Evolutionary conservation across 2,888 invertebrate species (phyloP).

Genomic region (Mesoligia furuncula): DNA sequence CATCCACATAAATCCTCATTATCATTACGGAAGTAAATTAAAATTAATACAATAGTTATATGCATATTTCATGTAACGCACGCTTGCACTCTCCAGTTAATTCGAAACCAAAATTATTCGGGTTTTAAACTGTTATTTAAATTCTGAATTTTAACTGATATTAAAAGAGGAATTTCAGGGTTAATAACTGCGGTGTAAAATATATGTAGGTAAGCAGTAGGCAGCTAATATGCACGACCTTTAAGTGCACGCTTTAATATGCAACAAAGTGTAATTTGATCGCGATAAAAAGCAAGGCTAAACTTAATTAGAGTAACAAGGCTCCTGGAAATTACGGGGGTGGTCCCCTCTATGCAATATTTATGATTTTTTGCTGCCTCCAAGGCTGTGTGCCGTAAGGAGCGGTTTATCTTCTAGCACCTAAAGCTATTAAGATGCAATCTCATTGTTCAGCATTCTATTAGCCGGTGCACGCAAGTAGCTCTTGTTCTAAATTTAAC

Average conservation of each 20-base stretch:
- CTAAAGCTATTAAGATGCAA: slow-evolving; percentile 82
- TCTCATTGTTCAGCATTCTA: slow-evolving; percentile 75
- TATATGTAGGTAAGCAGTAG: slow-evolving; percentile 36
- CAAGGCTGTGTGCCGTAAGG: slow-evolving; percentile 53
- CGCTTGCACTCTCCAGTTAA: slow-evolving; percentile 16
- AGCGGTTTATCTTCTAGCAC: slow-evolving; percentile 74
- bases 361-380: slow-evolving; percentile 65
- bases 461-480: slow-evolving; percentile 75
- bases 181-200: slow-evolving; percentile 21
- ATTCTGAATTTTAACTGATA: slow-evolving; percentile 48
- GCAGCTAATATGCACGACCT: slow-evolving; percentile 68
- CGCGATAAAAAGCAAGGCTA: slow-evolving; percentile 72
- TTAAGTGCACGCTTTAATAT: slow-evolving; percentile 71
- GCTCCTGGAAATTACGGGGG: slow-evolving; percentile 72
- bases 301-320: slow-evolving; percentile 73
- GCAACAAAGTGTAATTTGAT: slow-evolving; percentile 73
- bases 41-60: slow-evolving; percentile 26
- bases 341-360: slow-evolving; percentile 69
- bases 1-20: slow-evolving; percentile 26
- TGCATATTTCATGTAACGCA: slow-evolving; percentile 26
- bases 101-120: slow-evolving; percentile 12
- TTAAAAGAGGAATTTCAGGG: slow-evolving; percentile 11
- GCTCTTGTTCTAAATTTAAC: slow-evolving; percentile 59
- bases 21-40: slow-evolving; percentile 27
- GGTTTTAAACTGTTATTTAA: slow-evolving; percentile 39